These are phyloP conservation scores for Ataeniobius toweri DNA, from an alignment of 2,797 vertebrate species.

Conservation along the genomic window DNA sequence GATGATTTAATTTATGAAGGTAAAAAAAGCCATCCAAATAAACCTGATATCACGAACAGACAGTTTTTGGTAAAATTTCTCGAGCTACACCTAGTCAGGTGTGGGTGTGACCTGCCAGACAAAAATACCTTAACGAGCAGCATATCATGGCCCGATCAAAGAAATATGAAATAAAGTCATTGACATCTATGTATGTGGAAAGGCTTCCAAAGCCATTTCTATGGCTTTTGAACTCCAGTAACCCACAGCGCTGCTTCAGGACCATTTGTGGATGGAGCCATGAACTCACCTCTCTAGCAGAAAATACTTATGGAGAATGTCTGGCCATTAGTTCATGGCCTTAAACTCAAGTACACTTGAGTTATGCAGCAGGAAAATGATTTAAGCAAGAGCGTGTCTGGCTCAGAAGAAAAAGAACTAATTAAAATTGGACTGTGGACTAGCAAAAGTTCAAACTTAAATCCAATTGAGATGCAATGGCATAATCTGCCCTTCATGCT, in stretches of 20 bases:
- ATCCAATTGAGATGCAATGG: not conserved
- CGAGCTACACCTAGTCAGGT: not conserved
- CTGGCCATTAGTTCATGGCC: not conserved
- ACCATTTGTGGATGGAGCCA: not conserved
- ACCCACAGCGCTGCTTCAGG: not conserved
- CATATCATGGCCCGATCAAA: not conserved
- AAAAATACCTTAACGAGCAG: not conserved
- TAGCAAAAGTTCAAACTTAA: not conserved
- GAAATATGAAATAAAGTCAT: not conserved
- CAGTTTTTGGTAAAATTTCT: no score
- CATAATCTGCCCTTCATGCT: not conserved
- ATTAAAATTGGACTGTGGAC: not conserved
- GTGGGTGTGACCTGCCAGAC: not conserved
- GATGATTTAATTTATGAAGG: no score
- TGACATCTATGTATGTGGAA: not conserved
- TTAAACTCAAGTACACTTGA: not conserved
- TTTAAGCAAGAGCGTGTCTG: not conserved
- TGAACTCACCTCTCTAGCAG: not conserved
- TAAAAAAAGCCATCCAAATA: no score
- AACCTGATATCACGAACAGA: no score
- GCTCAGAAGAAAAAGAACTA: not conserved
- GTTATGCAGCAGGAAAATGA: not conserved
- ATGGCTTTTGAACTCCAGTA: not conserved
- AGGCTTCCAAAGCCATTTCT: not conserved
- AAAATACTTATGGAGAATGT: not conserved